phyloP scores from a whole-genome alignment of 2,888 invertebrate genomes.

The Himalopsyche kuldschensis region DNA sequence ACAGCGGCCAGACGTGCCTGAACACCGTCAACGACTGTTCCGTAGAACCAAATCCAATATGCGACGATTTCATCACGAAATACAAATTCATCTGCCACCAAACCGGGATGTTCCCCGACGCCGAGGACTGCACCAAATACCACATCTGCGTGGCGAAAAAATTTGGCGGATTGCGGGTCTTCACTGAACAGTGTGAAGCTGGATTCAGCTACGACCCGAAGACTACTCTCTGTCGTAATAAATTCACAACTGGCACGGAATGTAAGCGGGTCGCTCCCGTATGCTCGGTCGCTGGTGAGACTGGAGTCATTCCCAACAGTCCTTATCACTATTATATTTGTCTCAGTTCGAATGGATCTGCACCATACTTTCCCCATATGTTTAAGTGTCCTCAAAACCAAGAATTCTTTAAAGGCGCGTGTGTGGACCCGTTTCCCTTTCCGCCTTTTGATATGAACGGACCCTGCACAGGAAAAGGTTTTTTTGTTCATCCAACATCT shows the following conservation, averaged over 20 bases:
- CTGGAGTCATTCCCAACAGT: constrained; percentile 8
- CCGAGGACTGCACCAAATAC: constrained; percentile 12
- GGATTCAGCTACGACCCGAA: constrained; percentile 8
- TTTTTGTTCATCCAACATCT: too few species aligned
- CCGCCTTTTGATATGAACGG: too few species aligned
- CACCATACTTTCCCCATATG: neutral
- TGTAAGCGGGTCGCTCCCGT: neutral
- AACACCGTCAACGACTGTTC: constrained; percentile 5
- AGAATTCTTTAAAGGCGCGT: too few species aligned
- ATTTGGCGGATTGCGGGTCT: neutral
- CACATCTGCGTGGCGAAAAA: constrained; percentile 16
- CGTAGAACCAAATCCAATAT: neutral
- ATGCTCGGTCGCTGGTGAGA: constrained; percentile 9
- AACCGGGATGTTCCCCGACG: constrained; percentile 23
- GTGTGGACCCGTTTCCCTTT: too few species aligned
- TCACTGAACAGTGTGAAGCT: neutral
- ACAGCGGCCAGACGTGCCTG: constrained; percentile 1
- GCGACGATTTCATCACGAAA: neutral
- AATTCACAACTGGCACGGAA: neutral
- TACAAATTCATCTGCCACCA: constrained; percentile 15
- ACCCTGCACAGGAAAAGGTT: too few species aligned
- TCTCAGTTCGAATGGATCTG: neutral
- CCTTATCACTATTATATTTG: constrained; percentile 25
- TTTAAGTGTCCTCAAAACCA: constrained; percentile 3
- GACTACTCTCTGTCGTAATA: constrained; percentile 4